Percentiles rank a stretch among this genome's conserved stretches.
These are phyloP conservation scores for Temnothorax nylanderi DNA, from an alignment of 1,140 invertebrate species.

Conservation along the genomic window DNA sequence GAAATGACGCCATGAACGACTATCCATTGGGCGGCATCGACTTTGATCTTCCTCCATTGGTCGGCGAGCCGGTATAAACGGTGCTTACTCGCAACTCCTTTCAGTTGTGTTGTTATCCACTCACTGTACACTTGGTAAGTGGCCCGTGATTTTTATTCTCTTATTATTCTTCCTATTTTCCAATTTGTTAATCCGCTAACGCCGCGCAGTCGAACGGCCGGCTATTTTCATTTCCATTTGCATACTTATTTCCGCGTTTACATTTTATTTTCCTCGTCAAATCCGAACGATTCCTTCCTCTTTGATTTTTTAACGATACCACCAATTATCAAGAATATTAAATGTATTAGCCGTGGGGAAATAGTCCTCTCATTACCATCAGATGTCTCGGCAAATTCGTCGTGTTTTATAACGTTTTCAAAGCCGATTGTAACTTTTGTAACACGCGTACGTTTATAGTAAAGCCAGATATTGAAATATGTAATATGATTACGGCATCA, in stretches of 20 bases:
- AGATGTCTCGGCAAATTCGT: not conserved
- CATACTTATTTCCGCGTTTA: not conserved
- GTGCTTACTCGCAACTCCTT: constrained; percentile 69
- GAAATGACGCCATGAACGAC: constrained; percentile 61
- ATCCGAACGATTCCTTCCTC: too few species aligned
- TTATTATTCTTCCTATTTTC: not conserved
- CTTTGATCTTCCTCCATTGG: constrained; percentile 70
- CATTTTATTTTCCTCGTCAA: not conserved
- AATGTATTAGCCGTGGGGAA: not conserved
- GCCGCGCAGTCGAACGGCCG: not conserved
- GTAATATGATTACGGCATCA: constrained; percentile 8
- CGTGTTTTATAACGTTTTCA: not conserved
- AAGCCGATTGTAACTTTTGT: not conserved
- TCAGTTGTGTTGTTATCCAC: constrained; percentile 80
- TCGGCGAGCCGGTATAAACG: constrained; percentile 77
- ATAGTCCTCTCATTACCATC: not conserved
- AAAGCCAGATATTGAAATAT: not conserved
- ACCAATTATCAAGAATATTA: not conserved
- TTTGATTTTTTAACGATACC: not conserved
- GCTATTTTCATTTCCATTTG: constrained; percentile 3
- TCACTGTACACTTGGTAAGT: constrained; percentile 81
- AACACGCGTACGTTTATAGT: not conserved
- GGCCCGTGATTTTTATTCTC: not conserved
- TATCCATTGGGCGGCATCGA: constrained; percentile 66
- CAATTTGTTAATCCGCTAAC: constrained; percentile 16